Base-by-base conservation (phyloP, 2,888 invertebrate species). In the Drosophila conformis region DNA sequence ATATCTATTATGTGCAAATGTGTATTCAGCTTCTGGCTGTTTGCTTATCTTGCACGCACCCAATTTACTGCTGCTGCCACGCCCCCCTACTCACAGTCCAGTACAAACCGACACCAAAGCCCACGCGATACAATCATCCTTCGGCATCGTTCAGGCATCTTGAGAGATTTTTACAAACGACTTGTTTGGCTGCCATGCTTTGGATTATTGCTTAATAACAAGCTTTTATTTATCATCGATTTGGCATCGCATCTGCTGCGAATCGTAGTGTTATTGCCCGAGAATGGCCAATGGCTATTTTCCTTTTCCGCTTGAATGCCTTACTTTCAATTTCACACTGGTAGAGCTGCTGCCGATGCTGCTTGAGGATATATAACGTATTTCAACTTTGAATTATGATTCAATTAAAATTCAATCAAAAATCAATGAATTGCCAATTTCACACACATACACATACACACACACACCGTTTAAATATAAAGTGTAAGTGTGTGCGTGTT, bases 151-250 rank as follows among this genome's bases (percentile, higher is more conserved):
- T 63, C 11, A 29, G 46, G 40, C 36, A 38, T 46, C 59, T 72
- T 59, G 42, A 61, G 53, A 70, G 54, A 67, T 58, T 72, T 65
- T 76, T 73, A 76, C 69, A 78, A 78, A 80, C 76, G 78, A 76
- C 72, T 78, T 76, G 63, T 75, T 79, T 79, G 78, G 80, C 76
- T 64, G 76, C 73, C 38, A 61, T 73, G 60, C 69, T 69, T 76
- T 74, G 78, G 77, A 88, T 85, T 85, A 85, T 85, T 85, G 87
- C 88, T 83, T 88, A 46, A 73, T 81, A 83, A 77, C 73, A 63
- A 73, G 86, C 81, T 71, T 83, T 88, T 85, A 86, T 85, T 86
- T 88, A 88, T 88, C 87, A 83, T 88, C 79, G 80, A 88, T 83
- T 85, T 81, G 75, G 76, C 83, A 76, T 65, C 69, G 57, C 13